Conservation (phyloP, 1,140 invertebrate species). For the Triops longicaudatus region DNA sequence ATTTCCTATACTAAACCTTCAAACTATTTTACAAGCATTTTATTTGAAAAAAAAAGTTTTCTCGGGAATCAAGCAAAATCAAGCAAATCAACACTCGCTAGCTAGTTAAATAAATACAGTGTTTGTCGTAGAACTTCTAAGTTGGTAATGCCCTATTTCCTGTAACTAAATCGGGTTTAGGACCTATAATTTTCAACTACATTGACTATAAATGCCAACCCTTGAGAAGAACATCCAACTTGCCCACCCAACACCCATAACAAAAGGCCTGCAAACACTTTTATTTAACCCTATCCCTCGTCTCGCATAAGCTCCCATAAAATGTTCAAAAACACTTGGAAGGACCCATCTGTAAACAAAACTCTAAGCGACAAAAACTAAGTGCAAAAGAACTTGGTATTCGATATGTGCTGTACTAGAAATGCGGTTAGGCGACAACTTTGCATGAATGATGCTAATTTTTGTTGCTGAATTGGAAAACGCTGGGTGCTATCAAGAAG, state of each 20-base stretch:
- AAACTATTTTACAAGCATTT: neutral
- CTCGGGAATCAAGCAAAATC: neutral
- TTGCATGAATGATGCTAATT: neutral
- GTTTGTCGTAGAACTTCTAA: neutral
- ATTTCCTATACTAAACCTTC: neutral
- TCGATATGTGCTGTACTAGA: no score
- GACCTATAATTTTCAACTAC: slow-evolving; percentile 4
- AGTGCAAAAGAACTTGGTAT: neutral
- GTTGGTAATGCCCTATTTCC: neutral
- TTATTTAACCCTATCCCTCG: neutral
- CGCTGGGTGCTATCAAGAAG: neutral
- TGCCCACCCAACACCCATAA: neutral
- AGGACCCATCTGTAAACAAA: neutral
- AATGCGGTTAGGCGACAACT: no score
- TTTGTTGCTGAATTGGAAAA: neutral
- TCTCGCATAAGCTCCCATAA: neutral
- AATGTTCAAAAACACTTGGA: neutral
- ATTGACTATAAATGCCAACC: slow-evolving; percentile 11
- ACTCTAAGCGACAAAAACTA: neutral
- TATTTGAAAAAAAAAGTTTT: neutral
- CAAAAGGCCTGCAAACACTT: neutral
- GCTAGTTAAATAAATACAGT: neutral
- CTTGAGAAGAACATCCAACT: neutral
- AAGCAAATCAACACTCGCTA: neutral
- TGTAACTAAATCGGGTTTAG: neutral